Base-by-base conservation (phyloP, 2,888 invertebrate genomes). In the Mesorhabditis sp. region DNA sequence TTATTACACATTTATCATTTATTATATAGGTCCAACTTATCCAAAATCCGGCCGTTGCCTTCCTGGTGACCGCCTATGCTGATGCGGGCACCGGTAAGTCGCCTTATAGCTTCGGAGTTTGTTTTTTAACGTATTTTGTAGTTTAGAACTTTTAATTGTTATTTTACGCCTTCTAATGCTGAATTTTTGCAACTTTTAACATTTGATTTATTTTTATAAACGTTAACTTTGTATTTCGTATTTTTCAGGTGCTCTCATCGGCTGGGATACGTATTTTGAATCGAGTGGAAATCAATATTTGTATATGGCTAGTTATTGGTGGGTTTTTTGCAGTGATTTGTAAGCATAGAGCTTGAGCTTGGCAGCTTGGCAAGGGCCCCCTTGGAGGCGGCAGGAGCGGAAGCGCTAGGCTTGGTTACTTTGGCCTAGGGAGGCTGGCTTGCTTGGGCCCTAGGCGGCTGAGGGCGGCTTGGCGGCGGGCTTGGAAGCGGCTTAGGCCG, bases 241-340 rank as follows among this genome's bases (percentile, higher is more conserved):
- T 3, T 15, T 44, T 72, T 70, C 70, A 76, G 76, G 77, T 43
- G 73, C 73, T 64, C 73, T 77, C 42, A 72, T 77, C 45, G 77
- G 75, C 7, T 77, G 75, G 75, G 75, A 77, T 66, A 77, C 77
- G 28, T 77, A 74, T 50, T 77, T 77, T 50, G 58, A 50, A n/a
- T 50, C 58, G n/a, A n/a, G n/a, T 50, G 58, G 58, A 50, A 50
- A 50, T 50, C 7, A 50, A 13, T n/a, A 50, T 50, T 2, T 50
- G 7, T 50, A 50, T 50, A 50, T 50, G 58, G 58, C 58, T 50
- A n/a, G 10, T n/a, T 50, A 50, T 50, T 50, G 58, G 58, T 50
- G n/a, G n/a, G 28, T 28, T 28, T 28, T n/a, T n/a, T n/a, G n/a
- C n/a, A n/a, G n/a, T n/a, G n/a, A n/a, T n/a, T n/a, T n/a, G n/a